These are phyloP conservation scores for fruit fly (Drosophila melanogaster) DNA, from an alignment of 1,140 invertebrate genomes.

Conservation along the genomic window DNA sequence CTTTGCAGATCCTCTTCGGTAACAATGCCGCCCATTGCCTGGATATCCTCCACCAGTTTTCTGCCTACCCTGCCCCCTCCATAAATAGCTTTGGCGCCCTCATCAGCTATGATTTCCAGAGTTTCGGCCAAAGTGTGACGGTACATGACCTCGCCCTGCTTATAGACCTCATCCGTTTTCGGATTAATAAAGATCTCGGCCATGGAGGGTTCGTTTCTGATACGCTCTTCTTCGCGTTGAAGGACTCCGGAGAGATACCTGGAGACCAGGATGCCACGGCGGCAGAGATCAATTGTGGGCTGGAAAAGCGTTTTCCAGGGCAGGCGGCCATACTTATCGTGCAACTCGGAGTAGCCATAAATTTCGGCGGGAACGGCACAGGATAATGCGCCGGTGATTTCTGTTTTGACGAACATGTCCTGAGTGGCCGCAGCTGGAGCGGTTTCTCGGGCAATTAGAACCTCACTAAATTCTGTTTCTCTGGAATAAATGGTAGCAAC, in stretches of 20 bases:
- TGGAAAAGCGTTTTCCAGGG: slow-evolving; percentile 92
- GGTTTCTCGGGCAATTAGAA: slow-evolving; percentile 92
- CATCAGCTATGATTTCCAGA: slow-evolving; percentile 88
- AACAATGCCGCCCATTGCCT: slow-evolving; percentile 90
- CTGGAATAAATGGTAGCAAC: slow-evolving; percentile 92
- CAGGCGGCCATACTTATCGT: slow-evolving; percentile 90
- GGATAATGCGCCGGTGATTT: slow-evolving; percentile 87
- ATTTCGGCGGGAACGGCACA: slow-evolving; percentile 96
- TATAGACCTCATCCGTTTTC: slow-evolving; percentile 87
- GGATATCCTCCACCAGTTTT: slow-evolving; percentile 89
- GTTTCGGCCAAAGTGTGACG: slow-evolving; percentile 90
- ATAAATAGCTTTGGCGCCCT: slow-evolving; percentile 88
- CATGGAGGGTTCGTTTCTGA: slow-evolving; percentile 87
- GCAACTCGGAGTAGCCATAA: slow-evolving; percentile 92
- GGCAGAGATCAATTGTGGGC: slow-evolving; percentile 91
- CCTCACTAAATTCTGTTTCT: slow-evolving; percentile 86
- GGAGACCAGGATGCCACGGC: slow-evolving; percentile 89
- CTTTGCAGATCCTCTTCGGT: slow-evolving; percentile 90
- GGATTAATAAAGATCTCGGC: slow-evolving; percentile 89
- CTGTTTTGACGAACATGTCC: slow-evolving; percentile 88
- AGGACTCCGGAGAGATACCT: slow-evolving; percentile 89
- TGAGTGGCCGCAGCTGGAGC: slow-evolving; percentile 89
- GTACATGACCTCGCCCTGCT: slow-evolving; percentile 89
- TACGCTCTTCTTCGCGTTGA: slow-evolving; percentile 85
- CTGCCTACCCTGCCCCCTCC: slow-evolving; percentile 89